Base-by-base conservation (phyloP, 2,797 vertebrate species). In the Sebastes vulpes region DNA sequence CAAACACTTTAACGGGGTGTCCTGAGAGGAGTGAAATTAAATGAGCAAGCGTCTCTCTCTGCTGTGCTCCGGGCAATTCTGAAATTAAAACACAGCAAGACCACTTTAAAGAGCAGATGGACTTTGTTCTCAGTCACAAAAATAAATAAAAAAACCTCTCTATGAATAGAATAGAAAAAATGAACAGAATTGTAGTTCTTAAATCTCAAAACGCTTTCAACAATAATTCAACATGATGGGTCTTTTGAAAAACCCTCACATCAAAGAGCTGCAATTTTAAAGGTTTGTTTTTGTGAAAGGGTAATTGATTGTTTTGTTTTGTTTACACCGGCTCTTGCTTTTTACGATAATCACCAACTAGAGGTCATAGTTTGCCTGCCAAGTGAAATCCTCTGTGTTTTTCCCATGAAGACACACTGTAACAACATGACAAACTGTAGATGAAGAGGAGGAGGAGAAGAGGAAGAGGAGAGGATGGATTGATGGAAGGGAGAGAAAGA, bases 311-410 rank as follows among this genome's bases (percentile, higher is more conserved):
- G 72, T 68, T 82, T 76, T 76, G 70, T 50, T 82, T 77, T 87
- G 75, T 89, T 90, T 84, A 81, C 81, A 26, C 67, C 12, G 21
- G 21, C 65, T 48, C 14, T 64, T 66, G 7, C 57, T 66, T 77
- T 48, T 64, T 57, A 59, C 54, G 12, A 72, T 79, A 77, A 78
- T 76, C 73, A 50, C 67, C 64, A 65, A 65, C 60, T 2, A 6
- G 26, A 87, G 91, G 88, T 89, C 75, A 65, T 10, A 26, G 68
- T 53, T 86, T 32, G 7, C 78, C 79, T 89, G 81, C 90, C 85
- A 89, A 88, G 89, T 68, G 53, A 78, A 91, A 72, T 87, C 73
- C 71, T 84, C 74, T 56, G 81, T 85, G 79, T 66, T 87, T 88
- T 69, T 59, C 50, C 67, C 20, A 11, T 72, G 60, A 46, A 72